Evolutionary conservation across 2,113 vertebrate species (phyloP).

Genomic region (Terrapene triunguis): DNA sequence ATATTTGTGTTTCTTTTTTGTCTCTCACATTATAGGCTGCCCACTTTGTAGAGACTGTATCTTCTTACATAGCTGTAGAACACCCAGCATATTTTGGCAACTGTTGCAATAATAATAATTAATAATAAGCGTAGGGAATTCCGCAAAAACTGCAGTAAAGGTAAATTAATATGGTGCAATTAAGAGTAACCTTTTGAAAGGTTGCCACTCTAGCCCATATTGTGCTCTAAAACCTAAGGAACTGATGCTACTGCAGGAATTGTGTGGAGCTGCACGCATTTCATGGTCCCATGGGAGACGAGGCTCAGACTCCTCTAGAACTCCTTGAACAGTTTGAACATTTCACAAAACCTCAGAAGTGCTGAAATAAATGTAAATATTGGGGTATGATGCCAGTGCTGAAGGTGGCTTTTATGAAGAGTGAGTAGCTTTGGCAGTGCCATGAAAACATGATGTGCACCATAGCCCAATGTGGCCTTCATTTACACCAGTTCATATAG

Average conservation of each 20-base stretch:
- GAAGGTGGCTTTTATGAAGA: background rate
- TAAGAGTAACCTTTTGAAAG: background rate
- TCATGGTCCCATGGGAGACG: background rate
- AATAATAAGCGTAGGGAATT: background rate
- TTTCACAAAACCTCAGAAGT: constrained; percentile 6
- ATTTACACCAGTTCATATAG: background rate
- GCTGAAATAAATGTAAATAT: background rate
- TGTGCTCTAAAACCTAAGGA: background rate
- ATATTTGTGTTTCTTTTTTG: background rate
- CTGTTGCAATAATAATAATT: background rate
- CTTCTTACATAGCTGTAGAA: background rate
- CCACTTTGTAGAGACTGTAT: background rate
- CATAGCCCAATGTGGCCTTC: background rate
- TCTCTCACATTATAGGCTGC: accelerated
- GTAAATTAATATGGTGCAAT: background rate
- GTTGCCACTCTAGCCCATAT: background rate
- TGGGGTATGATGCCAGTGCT: background rate
- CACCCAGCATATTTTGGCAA: background rate
- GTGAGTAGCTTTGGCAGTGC: background rate
- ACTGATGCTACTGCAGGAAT: background rate
- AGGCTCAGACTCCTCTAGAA: background rate
- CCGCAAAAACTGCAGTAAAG: background rate
- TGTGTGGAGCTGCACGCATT: background rate
- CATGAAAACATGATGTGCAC: background rate
- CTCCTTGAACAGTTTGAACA: background rate